A percentile compares a stretch with the other conserved stretches of the same genome.
Evolutionary conservation across 2,888 invertebrate genomes (phyloP).

Genomic region (Polydrusus pterygomalis): DNA sequence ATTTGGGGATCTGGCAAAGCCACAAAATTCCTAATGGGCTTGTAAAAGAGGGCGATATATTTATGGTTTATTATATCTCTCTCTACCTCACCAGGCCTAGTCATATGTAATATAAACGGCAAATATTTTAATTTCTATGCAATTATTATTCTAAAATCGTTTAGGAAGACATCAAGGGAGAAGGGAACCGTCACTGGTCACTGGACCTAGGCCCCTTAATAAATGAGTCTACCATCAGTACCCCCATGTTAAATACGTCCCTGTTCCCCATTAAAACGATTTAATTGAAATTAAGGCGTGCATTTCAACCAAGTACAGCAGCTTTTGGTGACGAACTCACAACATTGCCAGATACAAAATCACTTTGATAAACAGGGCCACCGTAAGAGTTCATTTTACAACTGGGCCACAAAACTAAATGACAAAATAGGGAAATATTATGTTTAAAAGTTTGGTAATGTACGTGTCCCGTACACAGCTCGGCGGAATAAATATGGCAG

Average conservation of each 20-base stretch:
- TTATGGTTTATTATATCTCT: too few species aligned
- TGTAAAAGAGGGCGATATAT: too few species aligned
- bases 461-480: constrained; percentile 19
- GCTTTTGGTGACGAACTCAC: constrained; percentile 43
- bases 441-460: constrained; percentile 41
- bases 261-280: constrained; percentile 44
- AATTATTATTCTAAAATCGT: too few species aligned
- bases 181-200: too few species aligned
- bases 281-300: constrained; percentile 54
- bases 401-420: constrained; percentile 9
- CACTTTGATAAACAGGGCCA: neutral
- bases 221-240: too few species aligned
- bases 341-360: constrained; percentile 28
- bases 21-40: too few species aligned
- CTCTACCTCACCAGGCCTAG: too few species aligned
- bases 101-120: too few species aligned
- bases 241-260: constrained; percentile 16
- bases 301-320: constrained; percentile 38
- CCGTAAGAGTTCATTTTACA: constrained; percentile 2
- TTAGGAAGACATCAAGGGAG: too few species aligned
- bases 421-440: constrained; percentile 28
- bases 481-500: constrained; percentile 33
- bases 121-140: too few species aligned
- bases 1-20: too few species aligned
- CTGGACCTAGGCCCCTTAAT: too few species aligned